Base-by-base conservation (phyloP, 2,113 vertebrate genomes). In the Ctenomys sociabilis region DNA sequence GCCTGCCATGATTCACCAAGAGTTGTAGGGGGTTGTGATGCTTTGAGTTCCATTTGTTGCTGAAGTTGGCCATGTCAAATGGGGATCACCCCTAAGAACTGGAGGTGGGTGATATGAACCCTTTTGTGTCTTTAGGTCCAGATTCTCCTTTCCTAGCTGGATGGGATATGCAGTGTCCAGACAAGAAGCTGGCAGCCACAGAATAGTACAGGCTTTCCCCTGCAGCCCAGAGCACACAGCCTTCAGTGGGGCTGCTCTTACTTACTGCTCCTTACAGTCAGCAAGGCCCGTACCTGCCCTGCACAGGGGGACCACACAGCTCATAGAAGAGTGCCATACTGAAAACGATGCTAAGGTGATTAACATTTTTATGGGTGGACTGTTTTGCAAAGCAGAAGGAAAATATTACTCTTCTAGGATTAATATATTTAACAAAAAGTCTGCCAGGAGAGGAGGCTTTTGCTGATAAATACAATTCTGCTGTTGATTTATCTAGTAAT, bases 291-390 rank as follows among this genome's bases (percentile, higher is more conserved):
- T 97, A 97, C 95, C 97, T 97, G 95, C 91, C 96, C 97, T 95
- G 95, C 52, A 37, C 91, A 10, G 90, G 84, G 94, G 96, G 97
- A 95, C 88, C 70, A 30, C 90, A 84, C 86, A 90, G 90, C 96
- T 94, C 66, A 96, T 94, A 84, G 88, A 96, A 95, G 94, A 97
- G 96, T 94, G 96, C 94, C 95, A 88, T 80, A 91, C 97, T 96
- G 97, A 97, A 98, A 97, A 96, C 96, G 96, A 97, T 93, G 94
- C 96, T 95, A 84, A 97, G 97, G 97, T 97, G 96, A 95, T 98
- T 97, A 98, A 96, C 37, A 0, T 97, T 98, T 98, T 97, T 97
- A 98, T 97, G 97, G 97, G 97, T 97, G 90, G 92, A 64, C 83
- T 98, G 94, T 97, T 98, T 86, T 96, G 97, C 95, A 98, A 97